A percentile compares a stretch with the other conserved stretches of the same genome.
These are phyloP conservation scores for Apamea sordens DNA, from an alignment of 2,888 invertebrate genomes.

Conservation along the genomic window DNA sequence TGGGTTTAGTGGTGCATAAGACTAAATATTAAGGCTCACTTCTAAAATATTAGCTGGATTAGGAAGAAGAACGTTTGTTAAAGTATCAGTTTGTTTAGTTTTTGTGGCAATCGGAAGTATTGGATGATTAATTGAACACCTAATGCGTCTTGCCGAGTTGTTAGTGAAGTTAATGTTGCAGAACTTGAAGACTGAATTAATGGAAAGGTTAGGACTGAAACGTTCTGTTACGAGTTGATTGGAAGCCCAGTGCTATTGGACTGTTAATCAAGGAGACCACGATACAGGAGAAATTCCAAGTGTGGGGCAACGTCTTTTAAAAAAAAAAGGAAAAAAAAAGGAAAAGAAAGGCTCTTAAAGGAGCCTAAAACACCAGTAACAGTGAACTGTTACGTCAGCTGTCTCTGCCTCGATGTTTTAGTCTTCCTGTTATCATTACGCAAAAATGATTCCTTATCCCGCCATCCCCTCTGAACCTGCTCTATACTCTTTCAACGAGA, in stretches of 20 bases:
- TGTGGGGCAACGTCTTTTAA: too few species aligned
- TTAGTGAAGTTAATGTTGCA: conserved; percentile 38
- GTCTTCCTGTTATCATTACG: too few species aligned
- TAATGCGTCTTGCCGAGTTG: conserved; percentile 9
- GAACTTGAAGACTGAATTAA: conserved; percentile 39
- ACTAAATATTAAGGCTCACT: conserved; percentile 13
- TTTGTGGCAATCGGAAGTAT: conserved; percentile 35
- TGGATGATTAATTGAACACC: conserved; percentile 37
- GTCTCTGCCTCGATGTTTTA: too few species aligned
- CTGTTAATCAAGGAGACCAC: background rate
- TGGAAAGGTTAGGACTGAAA: conserved; percentile 3
- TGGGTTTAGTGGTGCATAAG: conserved; percentile 6
- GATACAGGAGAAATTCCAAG: too few species aligned
- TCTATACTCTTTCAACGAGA: background rate
- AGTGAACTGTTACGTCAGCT: too few species aligned
- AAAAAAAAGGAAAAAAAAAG: too few species aligned
- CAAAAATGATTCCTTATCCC: background rate
- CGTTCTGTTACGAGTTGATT: background rate
- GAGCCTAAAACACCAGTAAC: background rate
- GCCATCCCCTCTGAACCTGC: background rate
- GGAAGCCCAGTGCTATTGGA: background rate
- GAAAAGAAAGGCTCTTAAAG: background rate
- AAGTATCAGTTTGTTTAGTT: background rate
- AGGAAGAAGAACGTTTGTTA: background rate
- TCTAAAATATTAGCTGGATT: background rate